These are phyloP conservation scores for Chrysolina americana DNA, from an alignment of 2,888 invertebrate species.

Conservation along the genomic window DNA sequence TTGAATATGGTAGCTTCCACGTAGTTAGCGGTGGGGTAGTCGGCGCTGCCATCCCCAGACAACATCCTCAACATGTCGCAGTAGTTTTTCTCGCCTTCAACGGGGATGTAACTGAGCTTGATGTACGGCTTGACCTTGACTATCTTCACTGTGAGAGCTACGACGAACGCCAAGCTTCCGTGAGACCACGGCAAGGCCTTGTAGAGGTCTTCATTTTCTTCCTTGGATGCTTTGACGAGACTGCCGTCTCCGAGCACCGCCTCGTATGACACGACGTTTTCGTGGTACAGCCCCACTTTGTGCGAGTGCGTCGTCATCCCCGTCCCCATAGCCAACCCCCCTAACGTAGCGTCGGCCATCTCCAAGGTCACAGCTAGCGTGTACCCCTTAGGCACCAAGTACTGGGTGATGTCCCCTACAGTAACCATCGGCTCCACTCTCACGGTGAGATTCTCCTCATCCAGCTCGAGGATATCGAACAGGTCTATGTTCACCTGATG, in stretches of 20 bases:
- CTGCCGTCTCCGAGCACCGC: slow-evolving; percentile 77
- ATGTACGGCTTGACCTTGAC: slow-evolving; percentile 77
- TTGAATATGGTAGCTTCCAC: slow-evolving; percentile 78
- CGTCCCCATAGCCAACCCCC: slow-evolving; percentile 79
- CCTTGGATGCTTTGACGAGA: slow-evolving; percentile 72
- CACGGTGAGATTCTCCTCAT: slow-evolving; percentile 74
- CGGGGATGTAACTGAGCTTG: slow-evolving; percentile 76
- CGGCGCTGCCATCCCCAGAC: slow-evolving; percentile 73
- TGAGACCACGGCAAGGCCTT: slow-evolving; percentile 78
- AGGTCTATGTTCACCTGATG: slow-evolving; percentile 77
- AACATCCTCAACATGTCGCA: slow-evolving; percentile 75
- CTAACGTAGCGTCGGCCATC: slow-evolving; percentile 79
- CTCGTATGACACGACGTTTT: slow-evolving; percentile 77
- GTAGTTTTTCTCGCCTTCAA: slow-evolving; percentile 76
- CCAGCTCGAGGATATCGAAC: slow-evolving; percentile 75
- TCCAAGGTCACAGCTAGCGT: slow-evolving; percentile 80
- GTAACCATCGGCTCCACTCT: slow-evolving; percentile 80
- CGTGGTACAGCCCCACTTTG: slow-evolving; percentile 80
- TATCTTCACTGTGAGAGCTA: slow-evolving; percentile 76
- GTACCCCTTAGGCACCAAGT: slow-evolving; percentile 77
- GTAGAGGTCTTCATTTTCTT: slow-evolving; percentile 74
- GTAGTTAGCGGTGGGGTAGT: slow-evolving; percentile 73
- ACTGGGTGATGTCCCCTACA: slow-evolving; percentile 77
- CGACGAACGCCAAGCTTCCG: slow-evolving; percentile 78
- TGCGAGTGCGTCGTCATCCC: slow-evolving; percentile 85